Evolutionary conservation across 1,140 invertebrate genomes (phyloP), one percentile per base, ranked within the genome.

Genomic region (Megalonaias nervosa): DNA sequence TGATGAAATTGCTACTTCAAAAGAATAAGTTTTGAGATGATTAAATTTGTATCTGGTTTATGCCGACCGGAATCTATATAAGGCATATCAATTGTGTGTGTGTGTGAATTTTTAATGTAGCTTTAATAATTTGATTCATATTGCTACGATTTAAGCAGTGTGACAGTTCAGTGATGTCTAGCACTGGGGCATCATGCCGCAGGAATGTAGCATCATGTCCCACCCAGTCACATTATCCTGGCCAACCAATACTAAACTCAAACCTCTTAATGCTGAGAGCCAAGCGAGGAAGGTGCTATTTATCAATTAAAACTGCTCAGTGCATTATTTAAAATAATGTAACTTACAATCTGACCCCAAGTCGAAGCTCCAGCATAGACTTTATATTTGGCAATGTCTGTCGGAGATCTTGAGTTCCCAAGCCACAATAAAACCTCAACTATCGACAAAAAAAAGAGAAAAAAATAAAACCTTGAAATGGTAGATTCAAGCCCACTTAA

Each of bases 341-440:
- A 60, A 87, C 88, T 83, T 84, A 90, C 90, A 79, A 69, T 71
- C 79, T 85, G 1, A 85, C 83, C 5, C 87, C 88, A 14, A 91
- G 74, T 81, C 92, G 91, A 56, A 92, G 79, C 75, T 92, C 91
- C 65, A 95, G 91, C 31, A 95, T 88, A 59, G 92, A 91, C 74
- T 93, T 90, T 17, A 96, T 90, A 91, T 96, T 96, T 1, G 93
- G 92, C 84, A 97, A 91, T 0, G 95, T 97, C 60, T 93, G 92
- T 75, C 94, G 89, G 67, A 96, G 91, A 89, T 96, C 94, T 26
- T 91, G 90, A 2, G 94, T 95, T 9, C 93, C 91, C 71, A 95
- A 91, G 11, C 93, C 94, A 84, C 94, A 94, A 77, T 94, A 93
- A 92, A 93, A 95, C 80, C 95, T 90, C 56, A 97, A 89, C 89